Evolutionary conservation across 1,140 invertebrate genomes (phyloP).

Genomic region (Scaptomyza montana): DNA sequence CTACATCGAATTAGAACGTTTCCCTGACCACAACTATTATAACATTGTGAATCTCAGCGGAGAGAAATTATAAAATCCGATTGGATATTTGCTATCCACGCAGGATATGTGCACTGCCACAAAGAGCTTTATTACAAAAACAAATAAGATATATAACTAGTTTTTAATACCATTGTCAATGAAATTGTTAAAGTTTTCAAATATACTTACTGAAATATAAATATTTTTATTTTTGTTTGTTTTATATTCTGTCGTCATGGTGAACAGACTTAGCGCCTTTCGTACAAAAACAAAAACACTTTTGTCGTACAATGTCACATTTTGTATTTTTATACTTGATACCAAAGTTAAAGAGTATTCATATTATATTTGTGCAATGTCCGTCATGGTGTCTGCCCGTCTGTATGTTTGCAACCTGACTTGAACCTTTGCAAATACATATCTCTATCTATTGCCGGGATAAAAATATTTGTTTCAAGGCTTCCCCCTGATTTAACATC

Average conservation of each 20-base stretch:
- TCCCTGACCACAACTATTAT: slow-evolving; percentile 97
- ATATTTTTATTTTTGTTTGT: slow-evolving; percentile 15
- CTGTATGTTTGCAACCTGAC: no score
- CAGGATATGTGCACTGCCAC: slow-evolving; percentile 47
- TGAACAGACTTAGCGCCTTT: no score
- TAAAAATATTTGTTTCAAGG: no score
- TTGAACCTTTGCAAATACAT: no score
- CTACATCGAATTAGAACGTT: slow-evolving; percentile 95
- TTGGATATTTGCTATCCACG: neutral
- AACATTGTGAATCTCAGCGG: slow-evolving; percentile 94
- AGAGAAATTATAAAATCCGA: slow-evolving; percentile 88
- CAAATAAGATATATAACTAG: slow-evolving; percentile 13
- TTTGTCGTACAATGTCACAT: no score
- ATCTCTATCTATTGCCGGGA: no score
- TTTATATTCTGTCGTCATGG: neutral
- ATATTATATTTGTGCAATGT: no score
- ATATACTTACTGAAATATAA: slow-evolving; percentile 3
- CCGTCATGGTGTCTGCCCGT: no score
- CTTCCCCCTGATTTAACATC: no score
- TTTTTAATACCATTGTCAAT: neutral
- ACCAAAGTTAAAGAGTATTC: no score
- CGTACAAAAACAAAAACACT: no score
- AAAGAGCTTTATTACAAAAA: slow-evolving; percentile 58
- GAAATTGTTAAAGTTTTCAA: slow-evolving; percentile 1
- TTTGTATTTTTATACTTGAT: no score